Conservation (phyloP, 2,888 invertebrate species). For the Aphrophora alni region DNA sequence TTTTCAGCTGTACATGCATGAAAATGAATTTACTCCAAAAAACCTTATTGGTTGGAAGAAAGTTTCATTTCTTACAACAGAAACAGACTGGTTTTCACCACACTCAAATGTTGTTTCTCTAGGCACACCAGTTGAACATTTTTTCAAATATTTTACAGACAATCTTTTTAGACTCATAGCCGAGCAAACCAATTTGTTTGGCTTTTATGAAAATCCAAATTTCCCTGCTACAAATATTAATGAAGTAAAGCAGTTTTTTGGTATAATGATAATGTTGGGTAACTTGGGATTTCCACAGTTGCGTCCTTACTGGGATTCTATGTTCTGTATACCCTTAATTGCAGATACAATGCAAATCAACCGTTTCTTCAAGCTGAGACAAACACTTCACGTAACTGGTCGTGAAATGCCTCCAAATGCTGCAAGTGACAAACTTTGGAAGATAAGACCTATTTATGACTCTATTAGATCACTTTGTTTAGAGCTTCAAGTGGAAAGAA, state of each 20-base stretch:
- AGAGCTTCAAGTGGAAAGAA: constrained; percentile 22
- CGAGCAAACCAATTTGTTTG: too few relatives aligned
- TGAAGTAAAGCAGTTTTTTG: constrained; percentile 11
- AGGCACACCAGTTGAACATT: too few relatives aligned
- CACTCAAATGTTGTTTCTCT: too few relatives aligned
- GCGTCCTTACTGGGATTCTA: constrained; percentile 24
- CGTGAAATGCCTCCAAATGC: background rate
- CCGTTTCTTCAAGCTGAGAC: constrained; percentile 43
- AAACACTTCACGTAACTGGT: constrained; percentile 44
- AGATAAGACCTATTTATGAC: constrained; percentile 37
- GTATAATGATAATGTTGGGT: constrained; percentile 16
- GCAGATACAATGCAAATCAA: constrained; percentile 44
- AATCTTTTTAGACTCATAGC: too few relatives aligned
- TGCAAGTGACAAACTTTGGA: constrained; percentile 32
- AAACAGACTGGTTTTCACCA: too few relatives aligned
- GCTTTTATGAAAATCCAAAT: too few relatives aligned
- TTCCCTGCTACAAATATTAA: background rate
- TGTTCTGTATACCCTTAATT: constrained; percentile 19
- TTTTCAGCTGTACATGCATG: too few relatives aligned
- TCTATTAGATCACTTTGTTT: constrained; percentile 17
- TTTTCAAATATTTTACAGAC: too few relatives aligned
- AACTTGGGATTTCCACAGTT: constrained; percentile 24
- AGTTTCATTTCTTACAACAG: too few relatives aligned
- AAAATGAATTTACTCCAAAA: too few relatives aligned
- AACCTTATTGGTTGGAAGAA: too few relatives aligned